Percentiles rank a stretch among this genome's conserved stretches.
phyloP scores from a whole-genome alignment of 2,888 invertebrate species.

The Acleris cristana region DNA sequence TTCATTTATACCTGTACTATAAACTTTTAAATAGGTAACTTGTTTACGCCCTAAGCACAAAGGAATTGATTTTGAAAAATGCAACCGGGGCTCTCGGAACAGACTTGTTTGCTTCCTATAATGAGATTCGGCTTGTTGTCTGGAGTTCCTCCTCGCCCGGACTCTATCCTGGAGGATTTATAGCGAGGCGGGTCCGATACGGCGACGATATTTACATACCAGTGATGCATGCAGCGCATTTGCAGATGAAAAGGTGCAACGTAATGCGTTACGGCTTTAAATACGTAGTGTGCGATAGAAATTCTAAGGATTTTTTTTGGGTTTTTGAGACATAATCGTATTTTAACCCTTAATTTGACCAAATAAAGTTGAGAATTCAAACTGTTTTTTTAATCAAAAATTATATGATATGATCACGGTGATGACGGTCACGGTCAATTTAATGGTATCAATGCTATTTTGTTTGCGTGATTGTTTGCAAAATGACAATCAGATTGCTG shows the following conservation, averaged over 20 bases:
- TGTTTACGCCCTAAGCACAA: slow-evolving; percentile 12
- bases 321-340: too few relatives aligned
- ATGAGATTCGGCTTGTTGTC: slow-evolving; percentile 48
- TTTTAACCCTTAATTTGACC: too few relatives aligned
- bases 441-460: too few relatives aligned
- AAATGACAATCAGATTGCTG: too few relatives aligned
- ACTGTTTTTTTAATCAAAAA: too few relatives aligned
- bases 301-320: too few relatives aligned
- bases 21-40: not conserved
- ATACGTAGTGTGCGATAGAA: too few relatives aligned
- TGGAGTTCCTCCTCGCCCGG: slow-evolving; percentile 39
- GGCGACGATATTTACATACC: slow-evolving; percentile 30
- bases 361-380: too few relatives aligned
- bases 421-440: too few relatives aligned
- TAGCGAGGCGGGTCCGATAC: slow-evolving; percentile 17
- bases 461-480: too few relatives aligned
- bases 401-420: too few relatives aligned
- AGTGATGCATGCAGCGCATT: slow-evolving; percentile 1
- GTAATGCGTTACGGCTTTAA: too few relatives aligned
- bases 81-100: slow-evolving; percentile 39
- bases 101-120: slow-evolving; percentile 46
- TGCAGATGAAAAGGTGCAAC: not conserved
- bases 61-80: slow-evolving; percentile 43
- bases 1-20: not conserved
- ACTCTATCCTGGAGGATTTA: slow-evolving; percentile 8